Conservation (phyloP, 1,140 invertebrate genomes). For the Magallana ariakensis region DNA sequence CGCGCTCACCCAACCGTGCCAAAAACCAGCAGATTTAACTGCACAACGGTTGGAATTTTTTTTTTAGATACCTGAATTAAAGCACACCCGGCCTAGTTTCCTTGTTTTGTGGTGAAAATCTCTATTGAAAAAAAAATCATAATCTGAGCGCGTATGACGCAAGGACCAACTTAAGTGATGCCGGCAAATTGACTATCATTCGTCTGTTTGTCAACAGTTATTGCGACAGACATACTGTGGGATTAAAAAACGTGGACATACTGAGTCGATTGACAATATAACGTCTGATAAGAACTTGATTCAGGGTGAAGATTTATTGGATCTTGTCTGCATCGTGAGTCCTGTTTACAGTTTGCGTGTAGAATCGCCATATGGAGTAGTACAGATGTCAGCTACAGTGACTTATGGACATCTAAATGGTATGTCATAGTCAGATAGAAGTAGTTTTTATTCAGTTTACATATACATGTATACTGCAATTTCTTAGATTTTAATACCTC, state of each 20-base stretch:
- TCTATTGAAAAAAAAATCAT: neutral
- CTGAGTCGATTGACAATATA: neutral
- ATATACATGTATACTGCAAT: too few relatives aligned
- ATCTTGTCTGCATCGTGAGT: neutral
- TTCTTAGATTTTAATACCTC: too few relatives aligned
- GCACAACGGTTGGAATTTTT: neutral
- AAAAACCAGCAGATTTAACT: neutral
- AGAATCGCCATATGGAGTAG: neutral
- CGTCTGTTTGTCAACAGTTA: neutral
- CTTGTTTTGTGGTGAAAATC: neutral
- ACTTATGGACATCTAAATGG: too few relatives aligned
- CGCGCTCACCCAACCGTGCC: neutral
- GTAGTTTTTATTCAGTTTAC: too few relatives aligned
- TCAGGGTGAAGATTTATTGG: conserved; percentile 10
- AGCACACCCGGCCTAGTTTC: neutral
- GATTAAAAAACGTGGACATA: neutral
- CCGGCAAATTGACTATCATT: neutral
- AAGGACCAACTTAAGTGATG: neutral
- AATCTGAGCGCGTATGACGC: neutral
- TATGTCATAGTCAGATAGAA: too few relatives aligned
- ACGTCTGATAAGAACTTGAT: neutral
- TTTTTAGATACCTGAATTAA: neutral
- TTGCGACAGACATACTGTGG: neutral
- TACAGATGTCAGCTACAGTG: neutral
- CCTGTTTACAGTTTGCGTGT: neutral